Evolutionary conservation across 1,140 invertebrate genomes (phyloP), one percentile per base, ranked within the genome.

Genomic region (Leucophenga varia): DNA sequence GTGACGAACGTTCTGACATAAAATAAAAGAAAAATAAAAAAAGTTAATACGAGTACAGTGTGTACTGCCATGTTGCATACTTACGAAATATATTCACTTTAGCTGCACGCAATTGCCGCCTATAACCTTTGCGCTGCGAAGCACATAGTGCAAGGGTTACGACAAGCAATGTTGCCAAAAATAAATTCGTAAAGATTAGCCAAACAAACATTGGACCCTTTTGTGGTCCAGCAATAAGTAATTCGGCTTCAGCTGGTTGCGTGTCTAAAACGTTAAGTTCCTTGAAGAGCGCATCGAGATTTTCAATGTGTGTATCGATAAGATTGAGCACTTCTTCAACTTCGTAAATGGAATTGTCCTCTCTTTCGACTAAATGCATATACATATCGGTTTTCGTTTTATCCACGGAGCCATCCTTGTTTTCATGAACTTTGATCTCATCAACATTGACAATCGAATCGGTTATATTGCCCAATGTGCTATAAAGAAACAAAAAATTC

Each of bases 381-480:
- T 95, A 96, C 43, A 97, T 78, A 77, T 97, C 94, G 2, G 93
- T 96, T 69, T 93, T 89, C 2, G 93, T 96, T 60, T 92, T 88
- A 76, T 98, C 94, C 1, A 97, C 90, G 1, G 90, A 88, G 6
- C 94, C 94, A 61, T 93, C 89, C 55, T 87, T 84, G 68, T 95
- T 94, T 65, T 93, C 90, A 71, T 97, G 94, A 22, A 93, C 89
- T 70, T 91, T 87, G 54, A 93, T 91, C 60, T 93, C 90, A 68
- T 97, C 94, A 2, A 96, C 86, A 64, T 97, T 97, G 2, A 97
- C 93, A 49, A 95, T 91, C 0, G 90, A 87, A 16, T 88, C 87
- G 0, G 93, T 95, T 1, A 95, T 90, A 63, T 89, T 90, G 2
- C 86, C 84, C 17, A 94, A 75, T 34, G 84, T 82, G 55, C 89